Conservation (phyloP, 2,888 invertebrate species). For the Philaethria dido region DNA sequence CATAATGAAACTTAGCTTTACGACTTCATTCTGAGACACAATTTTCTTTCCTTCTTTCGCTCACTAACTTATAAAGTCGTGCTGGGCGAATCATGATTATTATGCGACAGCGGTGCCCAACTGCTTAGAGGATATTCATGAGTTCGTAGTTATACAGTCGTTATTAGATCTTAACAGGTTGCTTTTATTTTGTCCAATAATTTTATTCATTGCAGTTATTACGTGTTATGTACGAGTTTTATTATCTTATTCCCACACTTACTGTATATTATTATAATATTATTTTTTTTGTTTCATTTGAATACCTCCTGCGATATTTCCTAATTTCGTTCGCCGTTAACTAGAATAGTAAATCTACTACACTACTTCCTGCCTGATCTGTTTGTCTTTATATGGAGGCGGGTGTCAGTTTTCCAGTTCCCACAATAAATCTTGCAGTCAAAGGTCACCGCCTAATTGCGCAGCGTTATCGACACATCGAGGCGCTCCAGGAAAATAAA, state of each 20-base stretch:
- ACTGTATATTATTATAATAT: slow-evolving; percentile 32
- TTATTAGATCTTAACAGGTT: slow-evolving; percentile 47
- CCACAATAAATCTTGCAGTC: slow-evolving; percentile 79
- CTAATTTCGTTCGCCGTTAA: not conserved
- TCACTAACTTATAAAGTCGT: slow-evolving; percentile 70
- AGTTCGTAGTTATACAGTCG: slow-evolving; percentile 47
- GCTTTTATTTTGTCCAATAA: slow-evolving; percentile 46
- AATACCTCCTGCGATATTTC: slow-evolving; percentile 24
- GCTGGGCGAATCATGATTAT: slow-evolving; percentile 73
- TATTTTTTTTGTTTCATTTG: slow-evolving; percentile 24
- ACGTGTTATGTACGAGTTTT: slow-evolving; percentile 40
- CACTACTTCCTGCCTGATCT: not conserved
- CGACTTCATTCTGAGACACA: slow-evolving; percentile 61
- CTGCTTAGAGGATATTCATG: slow-evolving; percentile 64
- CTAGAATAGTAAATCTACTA: slow-evolving; percentile 5
- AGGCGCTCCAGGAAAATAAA: slow-evolving; percentile 74
- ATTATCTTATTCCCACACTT: slow-evolving; percentile 40
- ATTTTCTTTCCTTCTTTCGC: slow-evolving; percentile 69
- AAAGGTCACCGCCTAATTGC: slow-evolving; percentile 80
- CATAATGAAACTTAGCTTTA: slow-evolving; percentile 51
- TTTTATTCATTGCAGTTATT: slow-evolving; percentile 45
- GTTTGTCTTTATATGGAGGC: slow-evolving; percentile 41
- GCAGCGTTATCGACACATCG: slow-evolving; percentile 76
- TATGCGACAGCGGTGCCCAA: slow-evolving; percentile 59
- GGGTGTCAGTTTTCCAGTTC: slow-evolving; percentile 69